Evolutionary conservation across 2,113 vertebrate species (phyloP).

Genomic region (Mastomys natalensis): DNA sequence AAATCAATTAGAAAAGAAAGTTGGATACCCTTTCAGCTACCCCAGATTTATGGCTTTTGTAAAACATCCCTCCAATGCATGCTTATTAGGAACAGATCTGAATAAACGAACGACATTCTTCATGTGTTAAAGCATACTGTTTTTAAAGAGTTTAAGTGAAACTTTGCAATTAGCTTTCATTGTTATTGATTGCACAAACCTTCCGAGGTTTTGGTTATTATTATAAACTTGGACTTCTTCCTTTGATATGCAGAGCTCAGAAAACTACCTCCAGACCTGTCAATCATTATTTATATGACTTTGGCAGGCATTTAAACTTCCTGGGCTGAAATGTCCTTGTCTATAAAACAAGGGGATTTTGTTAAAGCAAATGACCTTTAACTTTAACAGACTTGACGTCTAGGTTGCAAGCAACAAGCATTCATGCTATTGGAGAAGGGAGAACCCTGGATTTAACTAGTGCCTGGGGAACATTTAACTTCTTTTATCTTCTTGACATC

Average conservation of each 20-base stretch:
- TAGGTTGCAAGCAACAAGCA: conserved; percentile 60
- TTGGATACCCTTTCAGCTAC: conserved; percentile 65
- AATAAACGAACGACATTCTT: conserved; percentile 66
- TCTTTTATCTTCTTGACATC: conserved; percentile 56
- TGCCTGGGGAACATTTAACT: conserved; percentile 15
- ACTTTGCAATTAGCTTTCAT: conserved; percentile 69
- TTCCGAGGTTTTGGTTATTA: conserved; percentile 56
- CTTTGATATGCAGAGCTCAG: conserved; percentile 64
- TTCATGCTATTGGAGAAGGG: conserved; percentile 45
- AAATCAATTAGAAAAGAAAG: conserved; percentile 79
- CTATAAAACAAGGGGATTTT: conserved; percentile 72
- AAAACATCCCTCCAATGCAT: conserved; percentile 65
- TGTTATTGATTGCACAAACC: conserved; percentile 66
- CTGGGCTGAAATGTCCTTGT: conserved; percentile 68
- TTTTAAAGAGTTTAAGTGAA: conserved; percentile 67
- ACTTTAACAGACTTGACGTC: conserved; percentile 60
- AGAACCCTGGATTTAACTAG: conserved; percentile 53
- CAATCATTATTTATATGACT: conserved; percentile 72
- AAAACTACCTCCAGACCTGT: conserved; percentile 69
- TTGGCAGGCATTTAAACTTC: conserved; percentile 72
- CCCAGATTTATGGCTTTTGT: conserved; percentile 79
- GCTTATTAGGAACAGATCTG: conserved; percentile 77
- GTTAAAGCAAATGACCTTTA: conserved; percentile 73
- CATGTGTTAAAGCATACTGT: conserved; percentile 65
- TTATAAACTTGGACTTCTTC: conserved; percentile 59